A percentile compares a stretch with the other conserved stretches of the same genome.
Conservation (phyloP, 1,140 invertebrate genomes). For the Drosophila auraria region DNA sequence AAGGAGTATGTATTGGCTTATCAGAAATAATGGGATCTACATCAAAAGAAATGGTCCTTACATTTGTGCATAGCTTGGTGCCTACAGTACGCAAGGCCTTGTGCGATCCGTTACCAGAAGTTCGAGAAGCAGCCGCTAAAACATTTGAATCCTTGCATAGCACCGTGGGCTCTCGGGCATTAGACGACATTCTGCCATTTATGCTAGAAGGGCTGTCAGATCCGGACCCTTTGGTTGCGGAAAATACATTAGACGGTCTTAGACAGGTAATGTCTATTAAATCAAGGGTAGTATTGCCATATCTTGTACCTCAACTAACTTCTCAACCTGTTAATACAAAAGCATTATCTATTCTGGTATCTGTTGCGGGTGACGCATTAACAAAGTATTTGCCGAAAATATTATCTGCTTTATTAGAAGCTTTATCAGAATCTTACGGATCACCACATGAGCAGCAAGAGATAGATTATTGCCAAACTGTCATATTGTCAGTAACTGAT, state of each 20-base stretch:
- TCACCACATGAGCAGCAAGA: slow-evolving; percentile 91
- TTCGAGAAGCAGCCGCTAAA: slow-evolving; percentile 96
- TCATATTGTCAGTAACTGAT: slow-evolving; percentile 95
- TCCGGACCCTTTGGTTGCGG: slow-evolving; percentile 90
- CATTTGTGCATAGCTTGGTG: slow-evolving; percentile 97
- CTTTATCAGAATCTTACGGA: slow-evolving; percentile 90
- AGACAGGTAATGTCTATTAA: slow-evolving; percentile 99
- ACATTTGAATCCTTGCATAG: slow-evolving; percentile 98
- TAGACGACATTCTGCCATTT: slow-evolving; percentile 98
- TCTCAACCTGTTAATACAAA: slow-evolving; percentile 95
- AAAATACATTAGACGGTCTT: slow-evolving; percentile 96
- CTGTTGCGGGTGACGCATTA: slow-evolving; percentile 97
- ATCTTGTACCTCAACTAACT: slow-evolving; percentile 97
- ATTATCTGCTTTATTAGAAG: slow-evolving; percentile 94
- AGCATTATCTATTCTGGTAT: slow-evolving; percentile 95
- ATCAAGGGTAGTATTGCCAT: slow-evolving; percentile 97
- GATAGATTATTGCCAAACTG: slow-evolving; percentile 96
- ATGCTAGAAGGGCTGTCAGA: slow-evolving; percentile 94
- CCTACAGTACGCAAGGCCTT: slow-evolving; percentile 98
- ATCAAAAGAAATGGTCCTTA: slow-evolving; percentile 96
- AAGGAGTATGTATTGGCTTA: slow-evolving; percentile 99
- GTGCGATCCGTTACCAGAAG: slow-evolving; percentile 96
- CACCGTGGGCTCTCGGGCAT: slow-evolving; percentile 95
- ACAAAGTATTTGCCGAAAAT: slow-evolving; percentile 96
- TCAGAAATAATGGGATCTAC: slow-evolving; percentile 99